Evolutionary conservation across 2,113 vertebrate genomes (phyloP).

Genomic region (Laticauda laticaudata): DNA sequence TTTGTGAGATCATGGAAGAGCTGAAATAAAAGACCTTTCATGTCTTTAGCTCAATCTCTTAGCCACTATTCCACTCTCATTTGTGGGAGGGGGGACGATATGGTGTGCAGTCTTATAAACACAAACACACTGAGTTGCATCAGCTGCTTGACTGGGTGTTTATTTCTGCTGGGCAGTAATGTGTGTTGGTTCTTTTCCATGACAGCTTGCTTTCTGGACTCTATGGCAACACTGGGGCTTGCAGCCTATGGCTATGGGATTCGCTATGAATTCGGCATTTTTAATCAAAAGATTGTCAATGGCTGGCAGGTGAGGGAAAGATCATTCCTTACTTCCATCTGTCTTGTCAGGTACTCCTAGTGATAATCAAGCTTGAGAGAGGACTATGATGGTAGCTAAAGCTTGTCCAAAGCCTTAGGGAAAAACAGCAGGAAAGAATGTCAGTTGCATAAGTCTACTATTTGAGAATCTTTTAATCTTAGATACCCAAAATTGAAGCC

Average conservation of each 20-base stretch:
- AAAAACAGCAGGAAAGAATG: background rate
- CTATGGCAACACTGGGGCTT: slow-evolving; percentile 85
- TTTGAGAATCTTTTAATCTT: background rate
- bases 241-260: slow-evolving; percentile 87
- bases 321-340: background rate
- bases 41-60: background rate
- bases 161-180: background rate
- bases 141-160: background rate
- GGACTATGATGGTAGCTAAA: background rate
- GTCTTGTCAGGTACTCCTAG: background rate
- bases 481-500: background rate
- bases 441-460: background rate
- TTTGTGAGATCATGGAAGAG: background rate
- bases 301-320: slow-evolving; percentile 82
- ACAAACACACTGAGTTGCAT: background rate
- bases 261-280: slow-evolving; percentile 91
- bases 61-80: background rate
- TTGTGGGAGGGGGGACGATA: too few species aligned
- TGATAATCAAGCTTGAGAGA: background rate
- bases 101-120: background rate
- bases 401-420: background rate
- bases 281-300: slow-evolving; percentile 83
- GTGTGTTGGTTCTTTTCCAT: slow-evolving; percentile 22
- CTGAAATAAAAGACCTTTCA: background rate
- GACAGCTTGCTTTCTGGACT: slow-evolving; percentile 89